Percentiles rank a stretch among this genome's conserved stretches.
Conservation (phyloP, 2,888 invertebrate genomes). For the Cataglyphis albicans region DNA sequence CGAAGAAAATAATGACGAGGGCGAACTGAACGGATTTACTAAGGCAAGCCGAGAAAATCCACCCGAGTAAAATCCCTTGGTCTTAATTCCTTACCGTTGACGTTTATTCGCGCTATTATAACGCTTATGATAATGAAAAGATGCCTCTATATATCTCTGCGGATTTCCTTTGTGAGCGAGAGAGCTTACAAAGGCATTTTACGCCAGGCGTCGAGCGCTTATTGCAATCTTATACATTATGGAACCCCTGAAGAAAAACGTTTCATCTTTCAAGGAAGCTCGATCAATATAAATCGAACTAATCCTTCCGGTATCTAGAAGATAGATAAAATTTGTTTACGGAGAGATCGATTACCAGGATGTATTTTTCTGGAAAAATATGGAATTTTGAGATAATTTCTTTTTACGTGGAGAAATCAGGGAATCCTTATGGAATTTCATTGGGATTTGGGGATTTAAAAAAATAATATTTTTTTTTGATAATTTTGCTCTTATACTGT, state of each 20-base stretch:
- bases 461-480: too few relatives aligned
- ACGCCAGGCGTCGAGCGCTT: slow-evolving; percentile 35
- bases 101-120: slow-evolving; percentile 57
- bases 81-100: slow-evolving; percentile 46
- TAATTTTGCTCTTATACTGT: too few relatives aligned
- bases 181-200: slow-evolving; percentile 32
- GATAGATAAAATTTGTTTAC: background rate
- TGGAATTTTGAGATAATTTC: too few relatives aligned
- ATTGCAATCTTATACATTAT: slow-evolving; percentile 52
- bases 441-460: too few relatives aligned
- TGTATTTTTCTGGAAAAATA: too few relatives aligned
- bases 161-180: slow-evolving; percentile 43
- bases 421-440: too few relatives aligned
- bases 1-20: slow-evolving; percentile 21
- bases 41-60: slow-evolving; percentile 18
- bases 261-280: slow-evolving; percentile 25
- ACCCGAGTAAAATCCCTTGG: slow-evolving; percentile 29
- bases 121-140: slow-evolving; percentile 67
- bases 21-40: slow-evolving; percentile 27
- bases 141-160: slow-evolving; percentile 52
- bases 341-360: background rate
- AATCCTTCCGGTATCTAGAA: slow-evolving; percentile 14
- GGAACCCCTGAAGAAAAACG: slow-evolving; percentile 30
- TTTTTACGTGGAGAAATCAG: too few relatives aligned
- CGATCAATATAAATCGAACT: slow-evolving; percentile 39